These are phyloP conservation scores for Setipinna tenuifilis DNA, from an alignment of 2,797 vertebrate genomes.

Conservation along the genomic window DNA sequence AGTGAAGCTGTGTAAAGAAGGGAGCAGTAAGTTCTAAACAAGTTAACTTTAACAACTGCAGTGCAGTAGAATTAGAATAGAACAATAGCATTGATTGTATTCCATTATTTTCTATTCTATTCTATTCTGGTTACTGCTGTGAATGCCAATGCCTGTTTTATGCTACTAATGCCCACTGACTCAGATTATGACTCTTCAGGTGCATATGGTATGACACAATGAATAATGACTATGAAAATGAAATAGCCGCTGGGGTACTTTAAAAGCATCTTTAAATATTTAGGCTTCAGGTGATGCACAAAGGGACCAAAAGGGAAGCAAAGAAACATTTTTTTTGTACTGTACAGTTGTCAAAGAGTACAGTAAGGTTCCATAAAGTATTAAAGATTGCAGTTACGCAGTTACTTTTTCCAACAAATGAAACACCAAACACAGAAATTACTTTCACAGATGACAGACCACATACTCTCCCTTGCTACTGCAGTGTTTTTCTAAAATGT, in stretches of 20 bases:
- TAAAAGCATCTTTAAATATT: neutral
- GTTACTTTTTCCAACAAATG: neutral
- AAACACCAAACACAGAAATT: neutral
- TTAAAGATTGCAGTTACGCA: neutral
- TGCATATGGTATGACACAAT: neutral
- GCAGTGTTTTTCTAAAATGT: neutral
- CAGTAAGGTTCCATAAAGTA: neutral
- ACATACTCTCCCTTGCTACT: neutral
- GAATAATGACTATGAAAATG: neutral
- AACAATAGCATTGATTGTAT: too few relatives aligned
- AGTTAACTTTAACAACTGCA: too few relatives aligned
- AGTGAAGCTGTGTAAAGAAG: too few relatives aligned
- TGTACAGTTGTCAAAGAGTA: neutral
- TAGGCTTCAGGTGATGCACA: neutral
- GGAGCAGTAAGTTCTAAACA: too few relatives aligned
- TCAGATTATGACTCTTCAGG: neutral
- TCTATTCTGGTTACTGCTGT: neutral
- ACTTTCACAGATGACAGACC: neutral
- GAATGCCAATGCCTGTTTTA: neutral
- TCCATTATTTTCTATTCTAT: too few relatives aligned
- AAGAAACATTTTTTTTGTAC: neutral
- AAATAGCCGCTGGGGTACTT: neutral
- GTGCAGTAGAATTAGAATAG: too few relatives aligned
- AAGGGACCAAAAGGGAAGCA: neutral
- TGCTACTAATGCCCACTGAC: neutral